These are phyloP conservation scores for Ectemnius continuus DNA, from an alignment of 2,888 invertebrate species.

Conservation along the genomic window DNA sequence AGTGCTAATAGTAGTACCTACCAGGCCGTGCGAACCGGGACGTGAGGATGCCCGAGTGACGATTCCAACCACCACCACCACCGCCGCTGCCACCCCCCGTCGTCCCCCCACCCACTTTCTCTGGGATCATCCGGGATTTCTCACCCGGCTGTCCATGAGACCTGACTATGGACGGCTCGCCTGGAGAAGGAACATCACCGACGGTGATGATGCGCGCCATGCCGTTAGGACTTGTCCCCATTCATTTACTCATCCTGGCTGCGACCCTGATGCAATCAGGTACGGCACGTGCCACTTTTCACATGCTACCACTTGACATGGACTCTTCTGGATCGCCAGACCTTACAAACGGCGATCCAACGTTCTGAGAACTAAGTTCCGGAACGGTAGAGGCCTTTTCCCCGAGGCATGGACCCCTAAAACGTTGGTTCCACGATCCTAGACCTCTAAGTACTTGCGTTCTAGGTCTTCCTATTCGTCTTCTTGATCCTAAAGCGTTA, in stretches of 20 bases:
- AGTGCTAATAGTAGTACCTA: slow-evolving; percentile 32
- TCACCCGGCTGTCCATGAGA: slow-evolving; percentile 35
- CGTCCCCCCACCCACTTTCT: neutral
- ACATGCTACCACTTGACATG: neutral
- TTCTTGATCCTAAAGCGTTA: no score
- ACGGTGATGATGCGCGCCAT: slow-evolving; percentile 45
- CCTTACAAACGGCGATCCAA: no score
- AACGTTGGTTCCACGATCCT: no score
- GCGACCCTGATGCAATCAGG: slow-evolving; percentile 51
- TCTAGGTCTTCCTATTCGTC: no score
- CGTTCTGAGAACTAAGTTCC: no score
- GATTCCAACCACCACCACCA: slow-evolving; percentile 5
- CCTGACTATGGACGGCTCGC: slow-evolving; percentile 19
- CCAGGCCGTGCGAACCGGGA: slow-evolving; percentile 18
- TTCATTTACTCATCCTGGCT: slow-evolving; percentile 40
- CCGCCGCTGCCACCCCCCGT: neutral
- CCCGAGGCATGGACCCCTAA: no score
- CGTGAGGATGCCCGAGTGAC: slow-evolving; percentile 44
- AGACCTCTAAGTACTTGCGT: no score
- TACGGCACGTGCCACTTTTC: slow-evolving; percentile 24
- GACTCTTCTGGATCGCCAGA: no score
- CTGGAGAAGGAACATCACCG: slow-evolving; percentile 27
- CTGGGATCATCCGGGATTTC: neutral
- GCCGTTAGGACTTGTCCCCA: slow-evolving; percentile 33
- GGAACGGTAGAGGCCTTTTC: no score